Base-by-base conservation (phyloP, 2,888 invertebrate genomes). In the Drosophila borborema region DNA sequence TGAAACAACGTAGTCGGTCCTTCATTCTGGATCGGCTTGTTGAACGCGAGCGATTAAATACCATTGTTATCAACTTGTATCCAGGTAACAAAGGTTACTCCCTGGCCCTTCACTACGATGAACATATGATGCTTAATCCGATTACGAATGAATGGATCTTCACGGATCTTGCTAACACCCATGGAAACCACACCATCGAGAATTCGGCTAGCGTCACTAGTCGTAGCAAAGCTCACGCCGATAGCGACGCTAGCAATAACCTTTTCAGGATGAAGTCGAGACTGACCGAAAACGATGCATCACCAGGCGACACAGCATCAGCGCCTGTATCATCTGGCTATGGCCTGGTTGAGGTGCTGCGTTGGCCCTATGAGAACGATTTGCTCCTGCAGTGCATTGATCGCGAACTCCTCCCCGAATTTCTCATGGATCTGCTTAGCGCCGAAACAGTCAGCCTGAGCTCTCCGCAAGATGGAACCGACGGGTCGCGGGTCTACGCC, bases 31-130 rank as follows among this genome's bases (percentile, higher is more conserved):
- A 97, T 92, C 97, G 97, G 93, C 94, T 98, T 90, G 96, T 98
- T 91, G 95, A 96, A 91, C 95, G 95, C 91, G 98, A 98, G 93
- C 96, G 96, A 92, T 95, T 98, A 88, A 97, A 97, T 93, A 98
- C 97, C 80, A 94, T 98, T 91, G 96, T 98, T 90, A 95, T 98
- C 88, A 98, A 98, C 94, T 94, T 98, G 87, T 97, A 98, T 94
- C 97, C 98, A 72, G 97, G 97, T 65, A 97, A 97, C 94, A 97
- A 98, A 93, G 98, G 98, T 86, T 98, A 97, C 94, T 97, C 97
- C 65, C 90, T 94, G 85, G 92, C 93, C 48, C 88, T 93, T 78
- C 91, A 92, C 73, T 92, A 92, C 60, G 91, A 93, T 69, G 91
- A 91, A 74, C 92, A 94, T 91, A 75, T 94, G 93, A 61, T 84